Percentiles rank a stretch among this genome's conserved stretches.
These are phyloP conservation scores for Blastomussa wellsi DNA, from an alignment of 92 coral and sea anemone genomes.

Conservation along the genomic window DNA sequence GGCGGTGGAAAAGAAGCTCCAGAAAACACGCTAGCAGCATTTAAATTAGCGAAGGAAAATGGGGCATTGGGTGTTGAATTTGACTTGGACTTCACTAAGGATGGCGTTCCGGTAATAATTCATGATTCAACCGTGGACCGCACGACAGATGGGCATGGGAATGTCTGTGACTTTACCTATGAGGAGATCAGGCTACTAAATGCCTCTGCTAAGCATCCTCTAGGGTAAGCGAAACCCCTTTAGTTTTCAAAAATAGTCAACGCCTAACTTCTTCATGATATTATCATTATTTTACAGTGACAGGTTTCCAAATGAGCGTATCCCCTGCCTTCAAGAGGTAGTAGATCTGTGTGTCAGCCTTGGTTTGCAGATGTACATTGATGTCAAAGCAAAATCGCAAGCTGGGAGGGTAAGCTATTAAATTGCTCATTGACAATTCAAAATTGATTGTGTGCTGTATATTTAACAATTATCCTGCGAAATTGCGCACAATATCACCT, in stretches of 20 bases:
- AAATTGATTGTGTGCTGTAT: too few relatives aligned
- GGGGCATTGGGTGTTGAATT: conserved; percentile 94
- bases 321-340: conserved; percentile 86
- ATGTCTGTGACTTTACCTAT: conserved; percentile 73
- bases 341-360: conserved; percentile 74
- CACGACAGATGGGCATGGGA: conserved; percentile 90
- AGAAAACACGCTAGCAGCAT: conserved; percentile 90
- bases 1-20: conserved; percentile 88
- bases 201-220: conserved; percentile 71
- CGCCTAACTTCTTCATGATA: not conserved
- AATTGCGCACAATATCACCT: too few relatives aligned
- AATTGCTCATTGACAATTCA: not conserved
- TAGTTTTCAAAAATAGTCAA: not conserved
- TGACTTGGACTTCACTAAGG: conserved; percentile 93
- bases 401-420: conserved; percentile 51
- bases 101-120: conserved; percentile 95
- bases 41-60: conserved; percentile 81
- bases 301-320: conserved; percentile 61
- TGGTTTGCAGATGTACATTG: conserved; percentile 92
- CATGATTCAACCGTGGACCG: conserved; percentile 94
- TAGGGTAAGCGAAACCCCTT: conserved; percentile 40
- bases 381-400: conserved; percentile 76
- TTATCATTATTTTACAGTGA: conserved; percentile 46
- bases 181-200: conserved; percentile 68
- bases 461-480: too few relatives aligned